phyloP scores from a whole-genome alignment of 2,797 vertebrate species.

The Macrochelys suwanniensis region DNA sequence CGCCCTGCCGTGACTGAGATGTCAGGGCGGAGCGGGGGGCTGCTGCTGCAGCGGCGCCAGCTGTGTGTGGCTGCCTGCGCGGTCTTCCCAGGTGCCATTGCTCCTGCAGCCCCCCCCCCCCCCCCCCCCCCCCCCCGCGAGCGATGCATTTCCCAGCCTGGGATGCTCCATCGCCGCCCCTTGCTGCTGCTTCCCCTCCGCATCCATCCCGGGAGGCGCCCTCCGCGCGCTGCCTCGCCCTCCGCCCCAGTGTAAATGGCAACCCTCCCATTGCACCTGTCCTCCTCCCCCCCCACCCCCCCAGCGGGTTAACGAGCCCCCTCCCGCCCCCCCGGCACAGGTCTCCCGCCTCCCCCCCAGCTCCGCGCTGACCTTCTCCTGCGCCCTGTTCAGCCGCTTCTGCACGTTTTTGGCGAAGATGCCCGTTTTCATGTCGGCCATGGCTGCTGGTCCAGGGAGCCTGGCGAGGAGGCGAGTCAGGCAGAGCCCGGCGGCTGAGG shows the following conservation, averaged over 20 bases:
- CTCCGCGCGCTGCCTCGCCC: neutral
- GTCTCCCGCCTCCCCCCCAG: neutral
- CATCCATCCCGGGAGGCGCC: neutral
- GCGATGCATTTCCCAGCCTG: neutral
- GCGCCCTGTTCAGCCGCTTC: constrained; percentile 92
- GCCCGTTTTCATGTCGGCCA: constrained; percentile 97
- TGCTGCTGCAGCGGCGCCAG: too few relatives aligned
- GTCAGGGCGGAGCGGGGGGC: neutral
- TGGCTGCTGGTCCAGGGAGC: constrained; percentile 83
- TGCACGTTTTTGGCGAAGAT: constrained; percentile 98
- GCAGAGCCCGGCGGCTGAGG: constrained; percentile 51
- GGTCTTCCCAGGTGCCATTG: neutral
- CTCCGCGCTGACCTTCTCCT: constrained; percentile 90
- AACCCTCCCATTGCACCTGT: neutral
- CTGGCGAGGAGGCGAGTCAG: constrained; percentile 45
- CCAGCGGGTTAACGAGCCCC: neutral
- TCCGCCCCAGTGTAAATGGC: neutral
- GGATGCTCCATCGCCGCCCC: neutral
- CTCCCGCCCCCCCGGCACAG: neutral
- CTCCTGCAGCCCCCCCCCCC: neutral
- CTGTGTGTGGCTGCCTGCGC: too few relatives aligned
- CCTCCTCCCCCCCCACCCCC: neutral
- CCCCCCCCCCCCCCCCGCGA: too few relatives aligned
- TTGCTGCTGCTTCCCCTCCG: neutral
- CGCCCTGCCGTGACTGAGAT: too few relatives aligned